Base-by-base conservation (phyloP, 2,888 invertebrate genomes). In the Merodon equestris region DNA sequence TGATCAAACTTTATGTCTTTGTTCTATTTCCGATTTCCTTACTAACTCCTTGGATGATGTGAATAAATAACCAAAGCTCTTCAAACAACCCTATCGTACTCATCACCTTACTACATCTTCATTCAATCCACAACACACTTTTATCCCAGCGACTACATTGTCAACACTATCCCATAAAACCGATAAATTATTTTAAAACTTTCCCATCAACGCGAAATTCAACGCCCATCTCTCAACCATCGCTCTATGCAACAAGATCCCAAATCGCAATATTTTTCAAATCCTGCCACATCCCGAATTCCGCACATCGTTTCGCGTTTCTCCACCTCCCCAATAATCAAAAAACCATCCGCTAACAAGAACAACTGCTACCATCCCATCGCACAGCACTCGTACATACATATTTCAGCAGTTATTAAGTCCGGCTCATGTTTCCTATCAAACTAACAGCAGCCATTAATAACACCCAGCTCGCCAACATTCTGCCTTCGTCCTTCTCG, bases 341-440 rank as follows among this genome's bases (percentile, higher is more conserved):
- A 71, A 27, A 27, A 63, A 42, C 71, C 50, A 53, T 70, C 63
- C 57, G 19, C 61, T 45, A 61, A 54, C 47, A 38, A 38, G 17
- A 54, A 27, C 40, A 38, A 38, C 71, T 15, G 13, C 51, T 56
- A 38, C 45, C 27, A 27, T 27, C n/a, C 63, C 71, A 67, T 18
- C 44, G 50, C 50, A 53, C n/a, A n/a, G n/a, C n/a, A n/a, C n/a
- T n/a, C n/a, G n/a, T n/a, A n/a, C n/a, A n/a, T n/a, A n/a, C 56
- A 57, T 64, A 63, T 63, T 51, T 72, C 44, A 48, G 45, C 56
- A 72, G 71, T 51, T 63, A 72, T 72, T 64, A 72, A 64, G 71
- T 72, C 71, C 44, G 64, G 45, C 71, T 72, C 63, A 51, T 72
- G 71, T 64, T 72, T 57, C 63, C 64, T 51, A 57, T 72, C 56